Evolutionary conservation across 2,797 vertebrate genomes (phyloP).

Genomic region (Poecilia picta): DNA sequence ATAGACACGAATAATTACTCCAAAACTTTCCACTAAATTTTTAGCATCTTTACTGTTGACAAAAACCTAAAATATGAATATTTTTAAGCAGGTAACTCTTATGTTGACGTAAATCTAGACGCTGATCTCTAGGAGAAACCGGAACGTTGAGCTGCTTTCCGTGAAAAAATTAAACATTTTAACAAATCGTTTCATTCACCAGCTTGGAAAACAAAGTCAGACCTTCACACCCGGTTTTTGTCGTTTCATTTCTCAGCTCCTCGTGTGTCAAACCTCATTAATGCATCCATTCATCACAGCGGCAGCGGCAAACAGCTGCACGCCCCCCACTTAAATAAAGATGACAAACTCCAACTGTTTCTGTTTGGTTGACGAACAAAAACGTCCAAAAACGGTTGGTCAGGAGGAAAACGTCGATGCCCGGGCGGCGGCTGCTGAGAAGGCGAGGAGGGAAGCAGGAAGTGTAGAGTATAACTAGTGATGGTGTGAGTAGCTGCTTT

Average conservation of each 20-base stretch:
- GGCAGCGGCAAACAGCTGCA: slow-evolving; percentile 3
- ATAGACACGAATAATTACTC: too few relatives aligned
- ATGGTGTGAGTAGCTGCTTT: not conserved
- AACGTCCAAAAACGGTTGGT: not conserved
- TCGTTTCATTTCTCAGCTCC: not conserved
- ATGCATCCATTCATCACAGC: slow-evolving; percentile 17
- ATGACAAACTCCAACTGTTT: not conserved
- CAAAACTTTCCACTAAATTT: too few relatives aligned
- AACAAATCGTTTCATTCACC: not conserved
- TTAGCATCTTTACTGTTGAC: too few relatives aligned
- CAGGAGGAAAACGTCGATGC: not conserved
- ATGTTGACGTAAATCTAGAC: too few relatives aligned
- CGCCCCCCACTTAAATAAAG: not conserved
- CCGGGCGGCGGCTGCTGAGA: not conserved
- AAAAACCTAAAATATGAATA: too few relatives aligned
- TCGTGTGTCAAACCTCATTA: not conserved
- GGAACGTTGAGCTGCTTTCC: too few relatives aligned
- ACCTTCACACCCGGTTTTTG: not conserved
- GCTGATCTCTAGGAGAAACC: too few relatives aligned
- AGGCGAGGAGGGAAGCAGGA: not conserved
- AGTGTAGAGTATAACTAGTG: not conserved
- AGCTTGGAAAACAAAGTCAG: not conserved
- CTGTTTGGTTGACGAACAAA: not conserved
- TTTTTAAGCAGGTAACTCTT: too few relatives aligned
- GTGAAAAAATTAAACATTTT: not conserved